phyloP scores from a whole-genome alignment of 2,888 invertebrate genomes.

The Furcula furcula region DNA sequence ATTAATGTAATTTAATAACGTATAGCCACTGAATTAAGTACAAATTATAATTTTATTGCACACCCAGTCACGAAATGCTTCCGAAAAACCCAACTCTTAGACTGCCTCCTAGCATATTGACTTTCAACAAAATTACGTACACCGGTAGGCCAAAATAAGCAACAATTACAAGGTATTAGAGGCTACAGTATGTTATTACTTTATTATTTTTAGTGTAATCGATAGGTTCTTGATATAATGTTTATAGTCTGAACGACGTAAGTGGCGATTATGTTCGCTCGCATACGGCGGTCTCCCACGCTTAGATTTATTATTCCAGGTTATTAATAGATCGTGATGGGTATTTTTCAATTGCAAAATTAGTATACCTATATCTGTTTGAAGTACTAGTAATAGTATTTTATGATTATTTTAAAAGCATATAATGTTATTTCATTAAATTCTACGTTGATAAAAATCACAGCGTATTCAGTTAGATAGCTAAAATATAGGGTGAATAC shows the following conservation, averaged over 20 bases:
- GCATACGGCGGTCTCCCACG: constrained; percentile 28
- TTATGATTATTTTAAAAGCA: too few species aligned
- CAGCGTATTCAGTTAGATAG: too few species aligned
- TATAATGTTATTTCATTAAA: too few species aligned
- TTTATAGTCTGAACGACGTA: constrained; percentile 36
- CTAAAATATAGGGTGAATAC: too few species aligned
- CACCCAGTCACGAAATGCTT: constrained; percentile 61
- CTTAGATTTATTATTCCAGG: constrained; percentile 9
- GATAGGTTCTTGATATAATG: constrained; percentile 35
- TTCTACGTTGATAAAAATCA: too few species aligned
- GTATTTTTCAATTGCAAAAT: not conserved
- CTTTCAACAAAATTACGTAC: constrained; percentile 45
- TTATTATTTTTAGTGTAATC: constrained; percentile 45
- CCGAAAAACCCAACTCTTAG: constrained; percentile 37
- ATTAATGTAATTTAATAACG: constrained; percentile 55
- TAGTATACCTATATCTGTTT: too few species aligned
- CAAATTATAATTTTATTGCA: constrained; percentile 60
- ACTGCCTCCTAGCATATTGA: constrained; percentile 18
- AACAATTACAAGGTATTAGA: constrained; percentile 54
- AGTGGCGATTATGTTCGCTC: constrained; percentile 18
- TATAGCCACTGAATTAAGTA: constrained; percentile 56
- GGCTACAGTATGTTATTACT: constrained; percentile 55
- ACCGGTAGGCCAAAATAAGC: constrained; percentile 52
- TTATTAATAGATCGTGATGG: not conserved
- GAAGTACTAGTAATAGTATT: too few species aligned